A percentile compares a stretch with the other conserved stretches of the same genome.
These are phyloP conservation scores for Apostichopus japonicus DNA, from an alignment of 35 echinoderm and acorn worm species.

Conservation along the genomic window DNA sequence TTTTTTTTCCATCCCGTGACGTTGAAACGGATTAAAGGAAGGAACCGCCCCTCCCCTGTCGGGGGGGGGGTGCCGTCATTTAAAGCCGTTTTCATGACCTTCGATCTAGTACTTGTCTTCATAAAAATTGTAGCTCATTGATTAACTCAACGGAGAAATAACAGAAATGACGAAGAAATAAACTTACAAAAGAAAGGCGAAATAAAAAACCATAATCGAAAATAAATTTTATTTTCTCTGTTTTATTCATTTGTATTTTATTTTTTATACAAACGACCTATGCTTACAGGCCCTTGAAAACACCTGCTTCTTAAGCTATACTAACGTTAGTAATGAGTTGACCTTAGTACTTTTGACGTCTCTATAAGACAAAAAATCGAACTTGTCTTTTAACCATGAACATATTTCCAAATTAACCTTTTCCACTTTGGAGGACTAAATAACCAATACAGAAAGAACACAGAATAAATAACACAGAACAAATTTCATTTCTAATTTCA, in stretches of 20 bases:
- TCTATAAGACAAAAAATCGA: not conserved
- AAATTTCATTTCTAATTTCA: not conserved
- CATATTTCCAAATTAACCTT: not conserved
- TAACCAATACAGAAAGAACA: not conserved
- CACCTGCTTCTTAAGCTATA: slow-evolving; percentile 10
- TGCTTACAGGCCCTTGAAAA: slow-evolving; percentile 30
- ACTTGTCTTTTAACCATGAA: not conserved
- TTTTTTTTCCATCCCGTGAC: too few species aligned
- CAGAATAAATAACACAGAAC: not conserved
- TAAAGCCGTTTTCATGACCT: not conserved
- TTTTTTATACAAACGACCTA: slow-evolving; percentile 11
- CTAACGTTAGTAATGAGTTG: not conserved
- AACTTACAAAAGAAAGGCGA: not conserved
- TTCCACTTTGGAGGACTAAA: not conserved
- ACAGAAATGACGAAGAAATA: not conserved
- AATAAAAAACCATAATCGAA: slow-evolving; percentile 16
- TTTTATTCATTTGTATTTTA: not conserved
- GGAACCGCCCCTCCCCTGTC: too few species aligned
- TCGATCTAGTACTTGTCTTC: not conserved
- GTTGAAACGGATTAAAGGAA: too few species aligned
- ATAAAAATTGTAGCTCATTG: not conserved
- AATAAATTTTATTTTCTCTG: not conserved
- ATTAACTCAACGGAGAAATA: not conserved
- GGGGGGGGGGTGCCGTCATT: too few species aligned
- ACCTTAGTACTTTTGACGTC: slow-evolving; percentile 17